A percentile compares a stretch with the other conserved stretches of the same genome.
These are phyloP conservation scores for Pardalotus punctatus DNA, from an alignment of 2,113 vertebrate genomes.

Conservation along the genomic window DNA sequence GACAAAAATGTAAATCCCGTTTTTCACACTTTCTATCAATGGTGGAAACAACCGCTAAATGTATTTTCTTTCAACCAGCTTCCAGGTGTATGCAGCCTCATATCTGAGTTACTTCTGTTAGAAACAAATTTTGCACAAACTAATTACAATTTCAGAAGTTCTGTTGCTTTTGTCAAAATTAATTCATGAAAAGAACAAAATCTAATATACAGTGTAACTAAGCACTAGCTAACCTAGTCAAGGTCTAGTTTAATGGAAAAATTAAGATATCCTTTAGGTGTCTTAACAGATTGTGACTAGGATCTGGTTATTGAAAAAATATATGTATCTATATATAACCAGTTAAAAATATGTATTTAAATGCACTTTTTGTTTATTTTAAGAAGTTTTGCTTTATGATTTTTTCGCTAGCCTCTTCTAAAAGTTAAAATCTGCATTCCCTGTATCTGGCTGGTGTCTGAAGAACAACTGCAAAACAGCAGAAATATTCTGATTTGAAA, in stretches of 20 bases:
- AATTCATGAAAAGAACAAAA: not conserved
- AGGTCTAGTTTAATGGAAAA: not conserved
- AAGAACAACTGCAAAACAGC: not conserved
- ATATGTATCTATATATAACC: not conserved
- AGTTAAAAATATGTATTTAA: not conserved
- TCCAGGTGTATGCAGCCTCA: not conserved
- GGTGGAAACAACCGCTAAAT: not conserved
- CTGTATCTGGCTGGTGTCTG: fast-evolving
- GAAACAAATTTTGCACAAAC: not conserved
- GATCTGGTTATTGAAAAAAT: not conserved
- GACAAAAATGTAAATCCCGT: not conserved
- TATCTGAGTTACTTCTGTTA: not conserved
- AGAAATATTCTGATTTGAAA: not conserved
- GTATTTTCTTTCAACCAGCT: not conserved
- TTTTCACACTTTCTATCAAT: not conserved
- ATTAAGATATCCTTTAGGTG: not conserved
- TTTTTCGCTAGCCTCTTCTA: not conserved
- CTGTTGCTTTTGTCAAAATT: not conserved
- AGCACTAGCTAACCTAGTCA: not conserved
- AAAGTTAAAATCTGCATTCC: not conserved
- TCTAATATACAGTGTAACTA: not conserved
- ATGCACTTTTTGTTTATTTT: not conserved
- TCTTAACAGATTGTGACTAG: not conserved
- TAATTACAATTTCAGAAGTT: not conserved
- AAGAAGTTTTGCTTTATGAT: not conserved